Base-by-base conservation (phyloP, 1,140 invertebrate species). In the Cyclargus thomasi region DNA sequence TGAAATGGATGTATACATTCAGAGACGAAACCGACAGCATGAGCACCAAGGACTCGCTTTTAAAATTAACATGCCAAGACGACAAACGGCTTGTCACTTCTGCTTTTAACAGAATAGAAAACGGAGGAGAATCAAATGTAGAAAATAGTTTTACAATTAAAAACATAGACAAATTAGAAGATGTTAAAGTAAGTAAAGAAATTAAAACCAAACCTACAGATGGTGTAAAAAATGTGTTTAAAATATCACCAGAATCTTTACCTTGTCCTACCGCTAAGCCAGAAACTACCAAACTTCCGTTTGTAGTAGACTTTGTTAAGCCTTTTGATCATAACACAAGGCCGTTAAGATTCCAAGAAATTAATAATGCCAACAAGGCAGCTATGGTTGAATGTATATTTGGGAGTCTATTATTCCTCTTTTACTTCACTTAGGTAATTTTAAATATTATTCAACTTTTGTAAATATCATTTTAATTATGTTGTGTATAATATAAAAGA, bases 1-100 rank as follows among this genome's bases (percentile, higher is more conserved):
- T 96, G 67, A 92, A 93, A 65, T 96, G 95, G 95, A 94, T 96
- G 85, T 94, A 94, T 84, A 90, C 90, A 47, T 83, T 96, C 67
- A 92, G 92, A 70, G 95, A 95, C 82, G 94, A 95, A 70, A 95
- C 95, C 67, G 93, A 93, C 81, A 95, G 94, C 78, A 85, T 91
- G 67, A 92, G 92, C 75, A 92, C 95, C 66, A 92, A 92, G 70
- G 92, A 92, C 68, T 92, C 93, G 22, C 88, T 96, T 57, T 93
- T 95, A 63, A 90, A 93, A 55, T 91, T 95, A 36, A 93, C 92
- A 65, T 96, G 95, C 82, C 92, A 93, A 78, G 90, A 95, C 77
- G 94, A 94, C 68, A 77, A 87, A 21, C 84, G 83, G 0, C 79
- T 86, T 47, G 80, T 87, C 18, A 89, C 85, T 66, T 83, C 86